Evolutionary conservation across 2,888 invertebrate species (phyloP).

Genomic region (Osmoderma eremita): DNA sequence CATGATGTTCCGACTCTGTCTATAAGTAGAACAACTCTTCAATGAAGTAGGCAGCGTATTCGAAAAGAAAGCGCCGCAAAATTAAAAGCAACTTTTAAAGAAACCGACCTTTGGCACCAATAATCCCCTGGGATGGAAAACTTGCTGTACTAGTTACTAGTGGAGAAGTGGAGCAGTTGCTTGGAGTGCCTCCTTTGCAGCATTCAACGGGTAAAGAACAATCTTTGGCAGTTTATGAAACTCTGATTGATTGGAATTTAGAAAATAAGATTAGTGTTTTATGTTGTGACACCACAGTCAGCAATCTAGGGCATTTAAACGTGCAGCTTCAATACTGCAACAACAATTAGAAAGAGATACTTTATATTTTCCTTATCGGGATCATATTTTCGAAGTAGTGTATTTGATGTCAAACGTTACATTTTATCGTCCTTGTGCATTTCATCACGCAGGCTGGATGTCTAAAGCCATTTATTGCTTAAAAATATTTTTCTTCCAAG

Average conservation of each 20-base stretch:
- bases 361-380: neutral
- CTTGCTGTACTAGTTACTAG: no score
- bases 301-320: neutral
- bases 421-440: no score
- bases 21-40: no score
- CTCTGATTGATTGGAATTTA: constrained; percentile 1
- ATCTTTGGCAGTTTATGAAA: neutral
- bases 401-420: no score
- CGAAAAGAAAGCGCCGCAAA: no score
- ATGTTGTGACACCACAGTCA: neutral
- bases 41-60: no score
- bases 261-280: neutral
- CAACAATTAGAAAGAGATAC: neutral
- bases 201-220: neutral
- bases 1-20: no score
- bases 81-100: no score
- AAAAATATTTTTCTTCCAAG: no score
- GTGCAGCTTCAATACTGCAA: neutral
- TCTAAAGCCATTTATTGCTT: no score
- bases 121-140: neutral
- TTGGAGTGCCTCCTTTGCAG: neutral
- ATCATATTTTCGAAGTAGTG: constrained; percentile 1
- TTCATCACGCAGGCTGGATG: no score
- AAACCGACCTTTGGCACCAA: no score
- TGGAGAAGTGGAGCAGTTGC: neutral